Evolutionary conservation across 2,888 invertebrate genomes (phyloP).

Genomic region (Dorcus parallelipipedus): DNA sequence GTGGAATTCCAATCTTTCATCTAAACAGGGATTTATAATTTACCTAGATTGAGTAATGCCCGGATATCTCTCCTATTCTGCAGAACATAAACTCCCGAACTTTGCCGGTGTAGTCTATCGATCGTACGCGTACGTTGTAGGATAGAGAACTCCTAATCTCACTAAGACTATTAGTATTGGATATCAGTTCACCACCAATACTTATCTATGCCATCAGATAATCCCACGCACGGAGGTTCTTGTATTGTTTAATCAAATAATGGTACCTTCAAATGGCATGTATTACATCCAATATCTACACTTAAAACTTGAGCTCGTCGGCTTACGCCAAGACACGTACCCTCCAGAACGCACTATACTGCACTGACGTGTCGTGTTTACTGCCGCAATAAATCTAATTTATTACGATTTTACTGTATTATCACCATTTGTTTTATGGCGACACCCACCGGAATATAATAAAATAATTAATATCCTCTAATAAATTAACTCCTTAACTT

Average conservation of each 20-base stretch:
- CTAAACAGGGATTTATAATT: slow-evolving; percentile 36
- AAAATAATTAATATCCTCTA: no score
- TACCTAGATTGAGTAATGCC: slow-evolving; percentile 32
- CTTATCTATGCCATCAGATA: no score
- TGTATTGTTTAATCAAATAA: neutral
- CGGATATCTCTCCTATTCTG: slow-evolving; percentile 30
- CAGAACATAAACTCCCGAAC: slow-evolving; percentile 31
- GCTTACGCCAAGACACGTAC: slow-evolving; percentile 17
- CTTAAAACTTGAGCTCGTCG: slow-evolving; percentile 10
- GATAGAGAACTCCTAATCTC: slow-evolving; percentile 13
- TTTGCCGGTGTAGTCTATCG: slow-evolving; percentile 34
- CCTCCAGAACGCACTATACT: slow-evolving; percentile 11
- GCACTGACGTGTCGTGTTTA: slow-evolving; percentile 11
- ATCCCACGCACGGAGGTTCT: no score
- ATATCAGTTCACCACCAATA: no score
- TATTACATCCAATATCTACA: neutral
- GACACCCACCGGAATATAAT: no score
- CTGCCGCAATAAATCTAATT: slow-evolving; percentile 11
- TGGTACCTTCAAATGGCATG: neutral
- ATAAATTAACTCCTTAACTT: no score
- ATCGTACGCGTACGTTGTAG: slow-evolving; percentile 31
- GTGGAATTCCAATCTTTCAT: slow-evolving; percentile 28
- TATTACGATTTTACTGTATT: slow-evolving; percentile 13
- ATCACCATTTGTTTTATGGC: slow-evolving; percentile 7
- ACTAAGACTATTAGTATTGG: no score